phyloP scores from a whole-genome alignment of 2,797 vertebrate genomes.

The Tokudaia tokunoshimensis region DNA sequence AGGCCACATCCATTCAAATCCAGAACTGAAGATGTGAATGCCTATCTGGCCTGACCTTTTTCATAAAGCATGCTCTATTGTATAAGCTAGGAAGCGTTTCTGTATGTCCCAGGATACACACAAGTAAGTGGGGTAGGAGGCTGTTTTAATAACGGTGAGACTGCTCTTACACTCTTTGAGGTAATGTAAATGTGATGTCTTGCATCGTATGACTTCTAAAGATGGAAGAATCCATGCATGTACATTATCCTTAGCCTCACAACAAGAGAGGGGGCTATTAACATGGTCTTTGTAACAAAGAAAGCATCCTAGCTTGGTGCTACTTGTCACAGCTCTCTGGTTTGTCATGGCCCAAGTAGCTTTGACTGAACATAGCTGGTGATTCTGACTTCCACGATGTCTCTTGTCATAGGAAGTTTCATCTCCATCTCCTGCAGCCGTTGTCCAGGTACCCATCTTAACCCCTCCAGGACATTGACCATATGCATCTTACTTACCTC shows the following conservation, averaged over 20 bases:
- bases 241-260: background rate
- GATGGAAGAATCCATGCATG: background rate
- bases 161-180: background rate
- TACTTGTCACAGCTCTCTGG: background rate
- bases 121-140: background rate
- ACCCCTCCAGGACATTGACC: background rate
- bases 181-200: background rate
- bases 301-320: background rate
- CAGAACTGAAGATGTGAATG: conserved; percentile 8
- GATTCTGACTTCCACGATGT: background rate
- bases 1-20: background rate
- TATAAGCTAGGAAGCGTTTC: background rate
- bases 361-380: background rate
- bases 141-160: background rate
- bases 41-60: background rate
- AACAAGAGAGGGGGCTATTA: background rate
- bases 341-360: background rate
- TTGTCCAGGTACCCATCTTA: background rate
- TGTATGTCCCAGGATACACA: conserved; percentile 2
- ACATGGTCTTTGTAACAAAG: background rate
- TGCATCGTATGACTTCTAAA: background rate
- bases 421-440: background rate
- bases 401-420: background rate
- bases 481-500: background rate
- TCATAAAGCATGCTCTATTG: conserved; percentile 2